Base-by-base conservation (phyloP, 2,888 invertebrate species). In the Scrobipalpa costella region DNA sequence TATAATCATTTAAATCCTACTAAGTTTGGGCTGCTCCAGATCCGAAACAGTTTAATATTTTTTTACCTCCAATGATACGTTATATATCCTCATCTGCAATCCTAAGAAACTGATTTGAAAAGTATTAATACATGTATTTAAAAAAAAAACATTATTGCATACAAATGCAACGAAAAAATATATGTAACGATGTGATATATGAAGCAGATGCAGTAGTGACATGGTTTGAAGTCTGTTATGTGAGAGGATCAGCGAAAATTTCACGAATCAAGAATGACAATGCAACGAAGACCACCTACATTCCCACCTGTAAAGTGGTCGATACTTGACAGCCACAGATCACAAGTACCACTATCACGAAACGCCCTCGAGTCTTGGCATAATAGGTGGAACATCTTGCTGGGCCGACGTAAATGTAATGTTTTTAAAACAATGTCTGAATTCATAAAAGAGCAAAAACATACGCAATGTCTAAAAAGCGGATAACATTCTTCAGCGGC, bases 291-390 rank as follows among this genome's bases (percentile, higher is more conserved):
- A 33, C 34, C 33, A 13, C 33, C 57, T 0, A 27, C 2, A 34
- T 57, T 57, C n/a, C 33, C 57, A 33, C 57, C 57, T 33, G 1
- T 2, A 2, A 50, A 9, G 15, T n/a, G n/a, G n/a, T n/a, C n/a
- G n/a, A n/a, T n/a, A n/a, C n/a, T n/a, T n/a, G n/a, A n/a, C n/a
- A n/a, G n/a, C n/a, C n/a, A n/a, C n/a, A n/a, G n/a, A n/a, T n/a
- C n/a, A n/a, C n/a, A n/a, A n/a, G n/a, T n/a, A n/a, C 50, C 50
- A 21, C 2, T 50, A 11, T 50, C 55, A n/a, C 33, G 8, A 33
- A 55, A 55, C n/a, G 55, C 55, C 27, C 15, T 55, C 1, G 55
- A 55, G n/a, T 55, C 55, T 0, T 55, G 55, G 55, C 55, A 55
- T 33, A 33, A 55, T 55, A 50, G 50, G 21, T 50, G 50, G 50